These are phyloP conservation scores for Ectropis grisescens DNA, from an alignment of 1,140 invertebrate genomes.

Conservation along the genomic window DNA sequence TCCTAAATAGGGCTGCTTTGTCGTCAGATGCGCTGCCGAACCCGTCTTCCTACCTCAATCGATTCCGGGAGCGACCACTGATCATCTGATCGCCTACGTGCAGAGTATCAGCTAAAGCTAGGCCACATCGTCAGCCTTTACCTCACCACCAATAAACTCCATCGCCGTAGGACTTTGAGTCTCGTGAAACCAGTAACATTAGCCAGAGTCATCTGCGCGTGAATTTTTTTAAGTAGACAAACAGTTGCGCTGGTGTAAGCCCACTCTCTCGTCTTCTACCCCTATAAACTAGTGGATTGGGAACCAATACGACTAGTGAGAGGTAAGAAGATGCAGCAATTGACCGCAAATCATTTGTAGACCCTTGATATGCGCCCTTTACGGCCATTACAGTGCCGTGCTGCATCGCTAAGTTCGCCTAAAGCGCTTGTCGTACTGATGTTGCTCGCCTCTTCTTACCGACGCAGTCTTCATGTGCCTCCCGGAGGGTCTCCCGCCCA, in stretches of 20 bases:
- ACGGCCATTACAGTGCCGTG: no score
- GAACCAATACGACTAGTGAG: not conserved
- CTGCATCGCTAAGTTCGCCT: no score
- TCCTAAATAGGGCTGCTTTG: conserved; percentile 6
- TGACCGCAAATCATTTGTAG: no score
- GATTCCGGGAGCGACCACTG: conserved; percentile 11
- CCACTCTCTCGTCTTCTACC: conserved; percentile 10
- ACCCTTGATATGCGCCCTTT: no score
- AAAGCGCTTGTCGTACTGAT: no score
- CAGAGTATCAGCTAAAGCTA: conserved; percentile 4
- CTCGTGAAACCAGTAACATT: conserved; percentile 1
- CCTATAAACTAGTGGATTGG: not conserved
- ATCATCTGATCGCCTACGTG: conserved; percentile 10
- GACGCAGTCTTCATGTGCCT: no score
- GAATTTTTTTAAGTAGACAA: conserved; percentile 12
- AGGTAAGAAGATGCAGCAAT: no score
- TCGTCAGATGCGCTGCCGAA: conserved; percentile 10
- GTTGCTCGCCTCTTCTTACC: no score
- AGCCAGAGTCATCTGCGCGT: conserved; percentile 11
- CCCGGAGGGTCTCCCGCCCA: no score
- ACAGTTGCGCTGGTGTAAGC: conserved; percentile 9
- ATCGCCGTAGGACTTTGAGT: conserved; percentile 7
- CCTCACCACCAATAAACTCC: conserved; percentile 4
- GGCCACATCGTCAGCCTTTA: conserved; percentile 1
- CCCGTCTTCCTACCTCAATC: conserved; percentile 2